Base-by-base conservation (phyloP, 2,113 vertebrate species). In the Gasterosteus aculeatus region DNA sequence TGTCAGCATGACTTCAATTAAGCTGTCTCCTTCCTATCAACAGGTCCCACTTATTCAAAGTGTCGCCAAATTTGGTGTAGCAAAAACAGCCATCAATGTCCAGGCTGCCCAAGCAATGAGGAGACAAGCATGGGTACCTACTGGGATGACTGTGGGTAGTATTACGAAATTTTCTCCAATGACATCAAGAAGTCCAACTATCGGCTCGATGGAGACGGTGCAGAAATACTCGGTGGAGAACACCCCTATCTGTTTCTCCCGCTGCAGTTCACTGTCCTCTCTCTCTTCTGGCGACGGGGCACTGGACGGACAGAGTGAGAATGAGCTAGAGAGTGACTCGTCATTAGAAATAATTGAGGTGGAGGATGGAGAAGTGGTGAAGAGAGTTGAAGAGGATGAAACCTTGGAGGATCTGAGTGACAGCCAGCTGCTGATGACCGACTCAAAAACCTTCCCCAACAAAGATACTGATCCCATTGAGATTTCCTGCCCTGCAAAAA, bases 231-330 rank as follows among this genome's bases (percentile, higher is more conserved):
- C 93, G 0, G 96, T 96, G 9, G 95, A 98, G 77, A 96, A 97
- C 31, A 97, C 95, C 0, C 96, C 97, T 0, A 96, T 97, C 72
- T 97, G 96, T 87, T 97, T 99, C 85, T 99, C 97, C 9, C 95
- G 97, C 0, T 98, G 97, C 78, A 98, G 97, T 67, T 99, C 98
- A 2, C 92, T 99, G 54, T 99, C 97, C 12, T 99, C 98, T 0
- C 94, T 99, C 1, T 99, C 97, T 31, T 99, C 97, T 0, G 95
- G 96, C 0, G 97, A 98, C 39, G 97, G 95, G 0, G 94, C 89
- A 0, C 85, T 96, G 11, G 97, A 97, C 0, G 92, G 95, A 68
- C 95, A 96, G 82, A 95, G 95, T 26, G 95, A 96, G 76, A 80
- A 96, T 86, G 84, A 97, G 85, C 1, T 96, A 87, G 93, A 95